Evolutionary conservation across 2,113 vertebrate genomes (phyloP), one percentile per base, ranked within the genome.

Genomic region (Leucopsar rothschildi): DNA sequence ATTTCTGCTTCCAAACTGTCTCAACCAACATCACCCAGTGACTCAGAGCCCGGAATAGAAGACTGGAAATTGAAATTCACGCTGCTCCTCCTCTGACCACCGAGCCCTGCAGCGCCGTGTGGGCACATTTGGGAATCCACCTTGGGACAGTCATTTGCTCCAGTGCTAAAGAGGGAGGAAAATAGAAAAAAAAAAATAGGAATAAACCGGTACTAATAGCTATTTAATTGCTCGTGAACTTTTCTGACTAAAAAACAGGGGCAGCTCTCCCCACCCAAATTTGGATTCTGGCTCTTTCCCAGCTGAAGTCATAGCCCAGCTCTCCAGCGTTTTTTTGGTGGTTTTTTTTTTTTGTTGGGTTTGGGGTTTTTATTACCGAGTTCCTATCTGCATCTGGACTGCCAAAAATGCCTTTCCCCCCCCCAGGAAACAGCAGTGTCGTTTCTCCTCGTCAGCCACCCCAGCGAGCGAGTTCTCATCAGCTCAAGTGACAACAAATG

Each of bases 381-480:
- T 52, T 90, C 73, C 84, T 64, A 39, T 78, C 77, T 56, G 61
- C 63, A 55, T 28, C 82, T 90, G 49, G 28, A 82, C 17, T 33
- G 69, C 86, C 86, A 80, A 65, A 94, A 81, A n/a, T 1, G 11
- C 60, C 21, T n/a, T 22, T 39, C 33, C 15, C 44, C 3, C 17
- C 20, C 22, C 15, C 60, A 88, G 93, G 93, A 93, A 96, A 44
- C 66, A 85, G 91, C 65, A 47, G 71, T 9, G 66, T 56, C 37
- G 0, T 86, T 89, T 87, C 90, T 93, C 75, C 80, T 78, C 35
- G 7, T 77, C 70, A 73, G 70, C 71, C 64, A 31, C 69, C 83
- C 59, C 63, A 25, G 64, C 1, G 33, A 56, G 82, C 0, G 64
- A 57, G 75, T 71, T 90, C 90, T 80, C 88, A 68, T 56, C 65